These are phyloP conservation scores for Thaumatotibia leucotreta DNA, from an alignment of 1,140 invertebrate genomes.

Conservation along the genomic window DNA sequence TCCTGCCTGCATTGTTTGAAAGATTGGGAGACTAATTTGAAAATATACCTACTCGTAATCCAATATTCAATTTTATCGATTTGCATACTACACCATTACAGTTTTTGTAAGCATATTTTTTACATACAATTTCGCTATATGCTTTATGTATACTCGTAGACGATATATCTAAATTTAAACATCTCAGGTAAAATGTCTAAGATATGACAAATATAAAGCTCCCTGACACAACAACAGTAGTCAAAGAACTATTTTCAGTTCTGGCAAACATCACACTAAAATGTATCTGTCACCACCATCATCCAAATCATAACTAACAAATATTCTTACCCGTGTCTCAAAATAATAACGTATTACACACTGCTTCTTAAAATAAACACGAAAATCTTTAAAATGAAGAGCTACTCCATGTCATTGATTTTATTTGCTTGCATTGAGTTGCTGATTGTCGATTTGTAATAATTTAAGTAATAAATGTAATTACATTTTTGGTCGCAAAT, in stretches of 20 bases:
- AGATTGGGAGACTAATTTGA: too few relatives aligned
- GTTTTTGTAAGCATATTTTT: too few relatives aligned
- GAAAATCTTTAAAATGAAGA: conserved; percentile 17
- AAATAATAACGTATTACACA: neutral
- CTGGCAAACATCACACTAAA: neutral
- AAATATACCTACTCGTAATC: too few relatives aligned
- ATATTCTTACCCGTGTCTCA: neutral
- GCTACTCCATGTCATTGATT: conserved; percentile 20
- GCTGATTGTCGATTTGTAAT: conserved; percentile 22
- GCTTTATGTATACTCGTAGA: too few relatives aligned
- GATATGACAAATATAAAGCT: too few relatives aligned
- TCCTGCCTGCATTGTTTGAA: too few relatives aligned
- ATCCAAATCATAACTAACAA: neutral
- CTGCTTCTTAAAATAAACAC: conserved; percentile 22
- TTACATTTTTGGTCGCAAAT: conserved; percentile 27
- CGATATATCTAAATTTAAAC: too few relatives aligned
- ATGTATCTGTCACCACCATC: neutral
- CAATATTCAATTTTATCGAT: too few relatives aligned
- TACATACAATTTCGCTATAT: too few relatives aligned
- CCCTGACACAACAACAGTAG: neutral
- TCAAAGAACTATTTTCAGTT: neutral
- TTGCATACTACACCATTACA: too few relatives aligned
- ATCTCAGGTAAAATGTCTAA: too few relatives aligned
- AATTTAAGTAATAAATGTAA: conserved; percentile 37
- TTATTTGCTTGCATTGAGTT: neutral